phyloP scores from a whole-genome alignment of 1,140 invertebrate genomes.

The Coptotermes formosanus region DNA sequence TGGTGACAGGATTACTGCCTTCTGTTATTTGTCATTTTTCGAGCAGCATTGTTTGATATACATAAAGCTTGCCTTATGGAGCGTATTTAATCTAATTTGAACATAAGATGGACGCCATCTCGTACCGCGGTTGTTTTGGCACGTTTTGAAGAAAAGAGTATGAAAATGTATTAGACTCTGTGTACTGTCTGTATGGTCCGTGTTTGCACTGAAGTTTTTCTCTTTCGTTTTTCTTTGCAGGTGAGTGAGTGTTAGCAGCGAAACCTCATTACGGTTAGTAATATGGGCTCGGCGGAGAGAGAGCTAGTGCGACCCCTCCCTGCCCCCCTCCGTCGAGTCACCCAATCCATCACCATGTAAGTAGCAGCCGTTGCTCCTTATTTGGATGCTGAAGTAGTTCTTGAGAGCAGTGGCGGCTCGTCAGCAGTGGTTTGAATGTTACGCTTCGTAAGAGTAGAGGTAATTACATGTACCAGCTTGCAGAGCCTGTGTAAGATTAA shows the following conservation, averaged over 20 bases:
- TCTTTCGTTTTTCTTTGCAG: neutral
- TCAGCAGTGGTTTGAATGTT: neutral
- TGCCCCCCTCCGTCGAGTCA: neutral
- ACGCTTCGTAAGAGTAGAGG: too few relatives aligned
- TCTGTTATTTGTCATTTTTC: too few relatives aligned
- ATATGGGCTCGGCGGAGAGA: neutral
- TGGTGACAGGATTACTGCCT: too few relatives aligned
- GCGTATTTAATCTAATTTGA: too few relatives aligned
- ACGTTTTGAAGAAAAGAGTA: neutral
- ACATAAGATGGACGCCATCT: too few relatives aligned
- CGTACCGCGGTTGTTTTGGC: neutral
- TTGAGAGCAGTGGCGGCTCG: neutral
- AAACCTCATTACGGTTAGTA: conserved; percentile 9
- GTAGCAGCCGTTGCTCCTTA: neutral
- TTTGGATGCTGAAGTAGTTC: neutral
- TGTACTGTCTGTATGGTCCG: neutral
- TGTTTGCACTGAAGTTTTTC: neutral
- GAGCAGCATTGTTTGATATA: too few relatives aligned
- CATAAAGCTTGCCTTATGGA: too few relatives aligned
- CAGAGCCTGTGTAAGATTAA: too few relatives aligned
- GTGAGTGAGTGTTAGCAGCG: neutral
- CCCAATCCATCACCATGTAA: conserved; percentile 5
- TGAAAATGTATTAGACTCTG: neutral
- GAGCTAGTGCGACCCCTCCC: neutral
- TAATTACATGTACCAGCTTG: neutral